phyloP scores from a whole-genome alignment of 2,888 invertebrate species.

The Salticus scenicus region DNA sequence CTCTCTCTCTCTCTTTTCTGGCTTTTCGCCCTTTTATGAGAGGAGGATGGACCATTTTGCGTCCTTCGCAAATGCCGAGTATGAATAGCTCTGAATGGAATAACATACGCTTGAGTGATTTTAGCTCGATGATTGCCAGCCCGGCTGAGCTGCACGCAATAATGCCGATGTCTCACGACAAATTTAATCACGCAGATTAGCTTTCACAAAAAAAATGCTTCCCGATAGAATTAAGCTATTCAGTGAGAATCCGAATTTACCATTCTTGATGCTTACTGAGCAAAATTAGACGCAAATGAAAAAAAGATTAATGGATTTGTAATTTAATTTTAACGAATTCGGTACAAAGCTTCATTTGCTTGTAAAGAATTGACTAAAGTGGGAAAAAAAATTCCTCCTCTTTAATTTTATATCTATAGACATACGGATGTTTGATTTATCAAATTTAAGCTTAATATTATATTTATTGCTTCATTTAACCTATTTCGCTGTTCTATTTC shows the following conservation, averaged over 20 bases:
- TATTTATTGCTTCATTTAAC: not conserved
- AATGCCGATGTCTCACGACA: slow-evolving; percentile 5
- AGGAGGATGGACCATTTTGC: slow-evolving; percentile 6
- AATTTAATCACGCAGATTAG: slow-evolving; percentile 16
- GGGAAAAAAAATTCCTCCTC: too few species aligned
- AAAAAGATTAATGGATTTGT: slow-evolving; percentile 1
- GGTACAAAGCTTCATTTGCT: not conserved
- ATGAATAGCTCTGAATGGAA: slow-evolving; percentile 8
- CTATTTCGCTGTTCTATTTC: too few species aligned
- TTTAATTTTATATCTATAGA: not conserved
- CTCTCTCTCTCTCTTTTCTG: slow-evolving; percentile 9
- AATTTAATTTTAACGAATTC: not conserved
- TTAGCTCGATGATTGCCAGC: not conserved
- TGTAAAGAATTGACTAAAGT: not conserved
- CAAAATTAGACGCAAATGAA: slow-evolving; percentile 3
- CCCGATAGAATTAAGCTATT: not conserved
- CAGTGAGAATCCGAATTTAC: not conserved
- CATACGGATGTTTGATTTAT: not conserved
- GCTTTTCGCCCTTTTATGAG: slow-evolving; percentile 8
- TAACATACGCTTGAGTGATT: not conserved
- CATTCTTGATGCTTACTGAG: not conserved
- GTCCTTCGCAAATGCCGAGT: slow-evolving; percentile 15
- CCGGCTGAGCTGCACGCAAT: slow-evolving; percentile 6
- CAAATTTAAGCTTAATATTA: not conserved
- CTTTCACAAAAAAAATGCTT: not conserved